phyloP scores from a whole-genome alignment of 2,888 invertebrate genomes.

The Agrochola lychnidis region DNA sequence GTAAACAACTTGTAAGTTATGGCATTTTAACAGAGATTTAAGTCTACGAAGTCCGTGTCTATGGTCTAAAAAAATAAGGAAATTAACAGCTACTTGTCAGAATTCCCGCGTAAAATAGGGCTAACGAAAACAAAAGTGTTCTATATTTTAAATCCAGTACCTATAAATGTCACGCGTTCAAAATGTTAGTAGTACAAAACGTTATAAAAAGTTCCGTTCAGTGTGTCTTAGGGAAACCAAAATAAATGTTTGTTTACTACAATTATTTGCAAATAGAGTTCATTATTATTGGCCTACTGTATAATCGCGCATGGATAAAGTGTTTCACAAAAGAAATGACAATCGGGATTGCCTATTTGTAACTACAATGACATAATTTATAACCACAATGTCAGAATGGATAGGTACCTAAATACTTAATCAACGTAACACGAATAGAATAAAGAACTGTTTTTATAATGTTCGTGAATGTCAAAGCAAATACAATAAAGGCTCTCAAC shows the following conservation, averaged over 20 bases:
- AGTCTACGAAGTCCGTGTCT: not conserved
- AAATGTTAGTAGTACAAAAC: not conserved
- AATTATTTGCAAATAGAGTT: constrained; percentile 22
- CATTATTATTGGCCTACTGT: not conserved
- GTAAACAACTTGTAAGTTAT: constrained; percentile 28
- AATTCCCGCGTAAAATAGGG: constrained; percentile 5
- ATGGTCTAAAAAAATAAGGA: constrained; percentile 12
- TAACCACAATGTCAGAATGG: constrained; percentile 4
- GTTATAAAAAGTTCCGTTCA: not conserved
- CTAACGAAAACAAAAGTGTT: constrained; percentile 1
- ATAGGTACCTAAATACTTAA: constrained; percentile 1
- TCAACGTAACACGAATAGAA: constrained; percentile 20
- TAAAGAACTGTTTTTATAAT: constrained; percentile 15
- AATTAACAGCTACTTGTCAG: constrained; percentile 11
- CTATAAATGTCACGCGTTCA: constrained; percentile 8
- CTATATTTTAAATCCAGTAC: constrained; percentile 10
- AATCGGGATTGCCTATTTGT: constrained; percentile 10
- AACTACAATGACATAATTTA: constrained; percentile 22
- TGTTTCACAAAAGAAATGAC: constrained; percentile 14
- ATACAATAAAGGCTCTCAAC: constrained; percentile 32
- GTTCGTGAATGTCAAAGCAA: constrained; percentile 35
- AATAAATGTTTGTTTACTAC: not conserved
- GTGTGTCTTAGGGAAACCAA: not conserved
- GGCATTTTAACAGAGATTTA: not conserved
- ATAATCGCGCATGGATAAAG: not conserved